Base-by-base conservation (phyloP, 2,888 invertebrate genomes). In the Siphonodentalium dalli region DNA sequence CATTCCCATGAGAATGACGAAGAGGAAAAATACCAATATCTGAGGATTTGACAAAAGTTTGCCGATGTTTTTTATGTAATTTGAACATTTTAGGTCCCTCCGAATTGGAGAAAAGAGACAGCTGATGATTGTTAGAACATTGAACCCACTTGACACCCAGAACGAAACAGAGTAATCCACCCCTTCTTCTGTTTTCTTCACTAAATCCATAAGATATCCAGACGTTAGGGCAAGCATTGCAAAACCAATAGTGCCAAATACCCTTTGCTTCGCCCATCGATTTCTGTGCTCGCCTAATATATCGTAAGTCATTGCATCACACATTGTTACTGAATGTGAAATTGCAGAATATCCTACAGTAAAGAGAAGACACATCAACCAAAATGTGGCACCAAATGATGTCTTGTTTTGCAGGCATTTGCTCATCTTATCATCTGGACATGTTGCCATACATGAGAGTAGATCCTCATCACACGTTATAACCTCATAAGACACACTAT, bases 231-330 rank as follows among this genome's bases (percentile, higher is more conserved):
- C 78, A 59, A 79, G 62, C 88, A 86, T 0, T 85, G 82, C 39
- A 82, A 94, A 94, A 9, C 91, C 94, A 2, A 94, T 84, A 0
- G 93, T 90, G 0, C 95, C 93, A 88, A 90, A 95, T 56, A 93
- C 83, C 37, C 93, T 86, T 78, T 95, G 94, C 65, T 88, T 87
- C 0, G 95, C 95, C 79, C 92, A 95, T 24, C 87, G 84, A 40
- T 88, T 86, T n/a, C 88, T 87, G 45, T 87, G n/a, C n/a, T 89
- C 89, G 78, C 91, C 91, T 63, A 93, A 90, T 87, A 91, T 89
- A 9, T 89, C 90, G 58, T 93, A 83, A 0, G 92, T 90, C 59
- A 92, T 91, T 0, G 93, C 92, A 82, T 93, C 93, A 87, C 92
- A 88, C 49, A 93, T 89, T 11, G 91, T 91, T 1, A 92, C 90